Evolutionary conservation across 2,888 invertebrate species (phyloP), one percentile per base, ranked within the genome.

Genomic region (Cepaea hortensis): DNA sequence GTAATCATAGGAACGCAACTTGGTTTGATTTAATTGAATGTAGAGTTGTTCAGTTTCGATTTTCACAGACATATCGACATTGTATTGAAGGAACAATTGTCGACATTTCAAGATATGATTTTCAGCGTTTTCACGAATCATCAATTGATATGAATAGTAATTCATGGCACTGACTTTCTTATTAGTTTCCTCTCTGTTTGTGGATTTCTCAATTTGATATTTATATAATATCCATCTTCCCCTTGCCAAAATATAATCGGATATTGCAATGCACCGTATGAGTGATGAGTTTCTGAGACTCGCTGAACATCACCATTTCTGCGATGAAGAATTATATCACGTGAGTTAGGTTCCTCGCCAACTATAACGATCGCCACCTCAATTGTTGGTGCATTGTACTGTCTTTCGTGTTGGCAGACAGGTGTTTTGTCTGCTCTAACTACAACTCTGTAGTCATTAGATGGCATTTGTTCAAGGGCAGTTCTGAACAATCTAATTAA

Each of bases 1-100:
- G 91, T 80, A 91, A 81, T 55, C 90, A 15, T 90, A 86, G 4
- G 81, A 65, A n/a, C 88, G 84, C 50, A 90, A 81, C 23, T 89
- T 84, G 13, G 20, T 88, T 70, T 83, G 83, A 46, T 72, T 70
- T 50, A 46, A 11, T 48, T 18, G 86, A 61, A 90, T 88, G 62
- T 62, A 90, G 48, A 90, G 79, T 73, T 88, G 23, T 46, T 90
- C 88, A 23, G 85, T 48, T 77, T 90, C 90, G 65, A 89, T 81
- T 81, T 88, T 89, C 15, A 88, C 89, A 75, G 83, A 87, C 85
- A 87, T 85, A 70, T 89, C 86, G 6, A 90, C 88, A 9, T 89
- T 61, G 62, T 50, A 76, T 48, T 62, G 84, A 13, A 48, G 62
- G n/a, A 75, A 75, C 46, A 84, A 50, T 20, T 75, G 35, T 55